Percentiles rank a stretch among this genome's conserved stretches.
These are phyloP conservation scores for Jordanella pulchra DNA, from an alignment of 2,797 vertebrate species.

Conservation along the genomic window DNA sequence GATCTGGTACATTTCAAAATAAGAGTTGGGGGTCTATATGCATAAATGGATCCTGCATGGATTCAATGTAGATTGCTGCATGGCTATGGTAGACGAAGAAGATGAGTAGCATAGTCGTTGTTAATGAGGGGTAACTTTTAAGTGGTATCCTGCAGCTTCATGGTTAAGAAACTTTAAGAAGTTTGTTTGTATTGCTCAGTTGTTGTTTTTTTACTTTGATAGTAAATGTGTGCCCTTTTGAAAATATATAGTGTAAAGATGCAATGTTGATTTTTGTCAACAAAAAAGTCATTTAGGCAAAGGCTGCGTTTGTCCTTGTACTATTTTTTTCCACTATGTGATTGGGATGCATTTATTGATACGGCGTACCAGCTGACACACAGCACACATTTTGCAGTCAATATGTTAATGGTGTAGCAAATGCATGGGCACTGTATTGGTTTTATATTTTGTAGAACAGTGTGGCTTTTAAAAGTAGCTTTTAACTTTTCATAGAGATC, in stretches of 20 bases:
- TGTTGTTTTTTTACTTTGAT: conserved; percentile 10
- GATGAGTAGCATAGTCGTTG: no score
- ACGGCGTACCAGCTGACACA: neutral
- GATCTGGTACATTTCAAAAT: no score
- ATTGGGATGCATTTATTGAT: conserved; percentile 4
- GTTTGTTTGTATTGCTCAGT: conserved; percentile 1
- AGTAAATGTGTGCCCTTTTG: neutral
- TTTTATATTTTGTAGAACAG: neutral
- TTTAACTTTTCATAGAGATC: neutral
- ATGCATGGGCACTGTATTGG: conserved; percentile 13
- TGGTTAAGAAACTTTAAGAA: conserved; percentile 1
- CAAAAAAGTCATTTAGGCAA: neutral
- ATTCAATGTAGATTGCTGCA: no score
- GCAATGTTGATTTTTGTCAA: neutral
- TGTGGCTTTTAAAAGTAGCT: neutral
- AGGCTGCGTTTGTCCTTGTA: neutral
- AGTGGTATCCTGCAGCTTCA: neutral
- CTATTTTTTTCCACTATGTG: conserved; percentile 3
- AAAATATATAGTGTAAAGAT: neutral
- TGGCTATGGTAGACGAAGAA: no score
- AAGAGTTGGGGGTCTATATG: no score
- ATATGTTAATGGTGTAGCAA: conserved; percentile 10
- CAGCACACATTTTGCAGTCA: neutral
- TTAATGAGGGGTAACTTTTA: no score
- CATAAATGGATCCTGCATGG: no score